Conservation (phyloP, 2,113 vertebrate genomes). For the Glaucomys volans region DNA sequence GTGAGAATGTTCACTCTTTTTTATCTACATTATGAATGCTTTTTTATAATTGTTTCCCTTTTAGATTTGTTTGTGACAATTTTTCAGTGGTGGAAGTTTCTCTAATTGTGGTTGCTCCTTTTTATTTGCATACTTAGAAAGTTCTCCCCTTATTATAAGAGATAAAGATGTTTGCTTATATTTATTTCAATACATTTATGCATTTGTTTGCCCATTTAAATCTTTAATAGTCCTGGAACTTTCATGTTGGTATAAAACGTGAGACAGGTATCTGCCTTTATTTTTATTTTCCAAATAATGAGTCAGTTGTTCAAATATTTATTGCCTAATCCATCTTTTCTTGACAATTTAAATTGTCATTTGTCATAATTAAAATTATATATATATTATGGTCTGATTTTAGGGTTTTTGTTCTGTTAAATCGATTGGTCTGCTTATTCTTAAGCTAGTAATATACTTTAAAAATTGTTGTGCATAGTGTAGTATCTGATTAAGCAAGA, state of each 20-base stretch:
- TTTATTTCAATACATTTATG: not conserved
- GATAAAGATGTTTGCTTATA: not conserved
- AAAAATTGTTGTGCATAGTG: slow-evolving; percentile 25
- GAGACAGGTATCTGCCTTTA: not conserved
- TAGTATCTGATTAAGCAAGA: not conserved
- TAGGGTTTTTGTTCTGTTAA: slow-evolving; percentile 1
- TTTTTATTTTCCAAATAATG: slow-evolving; percentile 50
- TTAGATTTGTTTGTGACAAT: not conserved
- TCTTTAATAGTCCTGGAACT: not conserved
- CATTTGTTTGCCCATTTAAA: not conserved
- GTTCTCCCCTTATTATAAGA: not conserved
- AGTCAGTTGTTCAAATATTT: slow-evolving; percentile 29
- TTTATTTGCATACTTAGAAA: slow-evolving; percentile 22
- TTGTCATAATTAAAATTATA: slow-evolving; percentile 19
- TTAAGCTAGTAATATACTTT: slow-evolving; percentile 41
- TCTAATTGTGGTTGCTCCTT: not conserved
- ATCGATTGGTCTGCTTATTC: slow-evolving; percentile 25
- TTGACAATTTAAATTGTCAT: slow-evolving; percentile 51
- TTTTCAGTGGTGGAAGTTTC: not conserved
- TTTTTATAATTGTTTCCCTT: slow-evolving; percentile 20
- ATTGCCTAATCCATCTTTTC: not conserved
- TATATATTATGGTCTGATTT: not conserved
- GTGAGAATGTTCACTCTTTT: not conserved
- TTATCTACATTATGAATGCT: not conserved
- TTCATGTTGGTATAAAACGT: not conserved